These are phyloP conservation scores for Pseudoips prasinana DNA, from an alignment of 2,888 invertebrate genomes.

Conservation along the genomic window DNA sequence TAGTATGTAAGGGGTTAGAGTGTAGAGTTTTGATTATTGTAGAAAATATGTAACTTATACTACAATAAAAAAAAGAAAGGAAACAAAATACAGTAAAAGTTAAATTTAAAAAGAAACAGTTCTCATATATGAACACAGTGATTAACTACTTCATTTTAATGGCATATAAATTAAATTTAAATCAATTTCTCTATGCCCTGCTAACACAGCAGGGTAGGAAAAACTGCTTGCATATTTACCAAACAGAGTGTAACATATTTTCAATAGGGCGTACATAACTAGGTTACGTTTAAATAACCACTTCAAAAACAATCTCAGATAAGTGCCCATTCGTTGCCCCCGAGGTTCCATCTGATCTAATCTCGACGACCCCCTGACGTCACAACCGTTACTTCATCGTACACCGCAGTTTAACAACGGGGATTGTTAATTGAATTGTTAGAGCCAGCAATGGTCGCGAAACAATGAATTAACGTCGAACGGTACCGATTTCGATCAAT, in stretches of 20 bases:
- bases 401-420: conserved; percentile 8
- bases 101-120: too few species aligned
- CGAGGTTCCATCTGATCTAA: conserved; percentile 39
- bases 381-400: conserved; percentile 10
- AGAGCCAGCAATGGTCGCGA: conserved; percentile 40
- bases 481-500: conserved; percentile 50
- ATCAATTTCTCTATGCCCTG: too few species aligned
- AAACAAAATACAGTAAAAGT: too few species aligned
- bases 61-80: too few species aligned
- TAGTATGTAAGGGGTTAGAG: too few species aligned
- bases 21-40: too few species aligned
- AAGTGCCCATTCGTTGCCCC: conserved; percentile 47
- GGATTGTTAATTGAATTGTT: conserved; percentile 9
- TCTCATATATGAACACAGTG: too few species aligned
- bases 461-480: conserved; percentile 41
- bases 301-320: conserved; percentile 66
- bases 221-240: conserved; percentile 2
- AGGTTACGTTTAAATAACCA: conserved; percentile 57
- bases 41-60: too few species aligned
- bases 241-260: conserved; percentile 13
- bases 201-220: conserved; percentile 1
- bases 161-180: too few species aligned
- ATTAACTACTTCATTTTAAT: too few species aligned
- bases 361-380: conserved; percentile 40
- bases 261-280: conserved; percentile 38